These are phyloP conservation scores for Conopomorpha cramerella DNA, from an alignment of 1,140 invertebrate species.

Conservation along the genomic window DNA sequence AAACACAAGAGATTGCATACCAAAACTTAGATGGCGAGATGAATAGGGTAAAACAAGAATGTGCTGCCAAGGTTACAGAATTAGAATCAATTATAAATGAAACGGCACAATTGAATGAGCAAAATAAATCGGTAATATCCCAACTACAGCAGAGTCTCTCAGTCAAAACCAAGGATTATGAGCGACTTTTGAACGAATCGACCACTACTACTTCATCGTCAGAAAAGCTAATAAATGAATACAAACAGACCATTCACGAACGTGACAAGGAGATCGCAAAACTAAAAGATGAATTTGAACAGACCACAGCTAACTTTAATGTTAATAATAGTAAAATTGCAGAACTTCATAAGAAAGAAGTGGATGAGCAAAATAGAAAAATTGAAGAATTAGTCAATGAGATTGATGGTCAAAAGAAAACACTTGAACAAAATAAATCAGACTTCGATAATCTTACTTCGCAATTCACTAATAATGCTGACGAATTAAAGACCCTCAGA, in stretches of 20 bases:
- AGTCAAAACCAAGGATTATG: constrained; percentile 42
- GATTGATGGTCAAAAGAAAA: constrained; percentile 53
- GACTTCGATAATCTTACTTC: constrained; percentile 40
- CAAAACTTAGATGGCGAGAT: constrained; percentile 46
- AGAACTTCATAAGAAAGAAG: constrained; percentile 51
- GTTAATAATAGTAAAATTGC: constrained; percentile 47
- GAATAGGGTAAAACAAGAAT: constrained; percentile 34
- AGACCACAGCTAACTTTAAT: constrained; percentile 44
- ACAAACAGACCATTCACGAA: constrained; percentile 45
- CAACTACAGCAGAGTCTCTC: constrained; percentile 40
- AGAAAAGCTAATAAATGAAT: constrained; percentile 45
- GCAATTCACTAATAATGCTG: constrained; percentile 34
- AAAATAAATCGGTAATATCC: constrained; percentile 40
- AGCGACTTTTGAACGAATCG: constrained; percentile 31
- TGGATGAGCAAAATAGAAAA: constrained; percentile 48
- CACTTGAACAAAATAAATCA: constrained; percentile 51
- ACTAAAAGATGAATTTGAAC: constrained; percentile 48
- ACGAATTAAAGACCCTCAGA: constrained; percentile 44
- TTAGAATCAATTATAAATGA: constrained; percentile 45
- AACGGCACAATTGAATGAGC: constrained; percentile 44
- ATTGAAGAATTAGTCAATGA: constrained; percentile 50
- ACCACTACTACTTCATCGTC: constrained; percentile 22
- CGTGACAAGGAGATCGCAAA: constrained; percentile 50
- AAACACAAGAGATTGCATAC: constrained; percentile 49
- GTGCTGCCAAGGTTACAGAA: constrained; percentile 43